phyloP scores from a whole-genome alignment of 1,140 invertebrate species.

The Amphibalanus amphitrite region DNA sequence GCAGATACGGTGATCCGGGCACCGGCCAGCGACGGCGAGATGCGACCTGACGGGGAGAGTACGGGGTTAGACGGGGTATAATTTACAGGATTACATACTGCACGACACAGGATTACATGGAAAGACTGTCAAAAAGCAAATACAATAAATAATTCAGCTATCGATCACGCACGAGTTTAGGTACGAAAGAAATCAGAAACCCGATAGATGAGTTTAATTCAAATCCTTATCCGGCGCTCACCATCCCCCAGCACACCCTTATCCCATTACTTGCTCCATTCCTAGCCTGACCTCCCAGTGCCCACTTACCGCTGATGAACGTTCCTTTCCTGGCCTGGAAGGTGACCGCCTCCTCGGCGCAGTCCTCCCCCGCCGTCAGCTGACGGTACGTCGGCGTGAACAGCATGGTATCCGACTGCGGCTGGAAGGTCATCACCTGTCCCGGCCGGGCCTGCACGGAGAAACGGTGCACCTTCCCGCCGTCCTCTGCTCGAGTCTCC shows the following conservation, averaged over 20 bases:
- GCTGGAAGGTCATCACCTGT: constrained; percentile 27
- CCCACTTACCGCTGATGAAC: constrained; percentile 32
- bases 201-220: too few species aligned
- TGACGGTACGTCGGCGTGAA: constrained; percentile 46
- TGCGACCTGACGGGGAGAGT: constrained; percentile 14
- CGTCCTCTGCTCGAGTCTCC: background rate
- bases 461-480: background rate
- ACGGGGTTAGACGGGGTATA: too few species aligned
- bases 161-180: too few species aligned
- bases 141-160: too few species aligned
- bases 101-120: too few species aligned
- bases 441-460: background rate
- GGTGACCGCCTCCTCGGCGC: constrained; percentile 41
- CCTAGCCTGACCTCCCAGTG: too few species aligned
- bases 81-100: too few species aligned
- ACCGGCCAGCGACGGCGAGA: constrained; percentile 43
- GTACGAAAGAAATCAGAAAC: too few species aligned
- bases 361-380: constrained; percentile 48
- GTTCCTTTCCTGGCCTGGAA: constrained; percentile 35
- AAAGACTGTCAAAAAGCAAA: too few species aligned
- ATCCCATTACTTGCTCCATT: too few species aligned
- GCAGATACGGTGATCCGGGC: constrained; percentile 40
- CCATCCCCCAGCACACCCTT: too few species aligned
- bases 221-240: too few species aligned
- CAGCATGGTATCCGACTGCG: constrained; percentile 29